These are phyloP conservation scores for Lycaon pictus DNA, from an alignment of 2,113 vertebrate species.

Conservation along the genomic window DNA sequence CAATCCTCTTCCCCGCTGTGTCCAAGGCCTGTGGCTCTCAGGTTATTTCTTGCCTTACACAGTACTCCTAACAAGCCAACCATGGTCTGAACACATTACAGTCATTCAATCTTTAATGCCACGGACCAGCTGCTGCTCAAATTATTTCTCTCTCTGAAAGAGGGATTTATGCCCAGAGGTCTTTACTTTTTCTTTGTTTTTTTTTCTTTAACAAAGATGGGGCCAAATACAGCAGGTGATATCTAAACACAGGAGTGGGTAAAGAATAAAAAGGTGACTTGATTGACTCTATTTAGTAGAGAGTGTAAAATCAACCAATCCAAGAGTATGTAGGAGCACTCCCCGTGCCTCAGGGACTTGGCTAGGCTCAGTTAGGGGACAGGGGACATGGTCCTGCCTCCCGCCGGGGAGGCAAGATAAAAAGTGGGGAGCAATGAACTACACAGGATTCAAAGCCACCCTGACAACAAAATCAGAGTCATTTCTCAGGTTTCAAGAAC, in stretches of 20 bases:
- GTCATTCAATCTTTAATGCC: conserved; percentile 20
- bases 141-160: conserved; percentile 52
- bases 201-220: not conserved
- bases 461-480: not conserved
- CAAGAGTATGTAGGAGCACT: not conserved
- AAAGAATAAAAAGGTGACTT: not conserved
- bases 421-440: not conserved
- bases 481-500: not conserved
- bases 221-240: not conserved
- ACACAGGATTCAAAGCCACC: not conserved
- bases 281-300: not conserved
- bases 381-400: not conserved
- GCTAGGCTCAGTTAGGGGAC: not conserved
- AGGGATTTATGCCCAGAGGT: not conserved
- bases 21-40: not conserved
- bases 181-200: not conserved
- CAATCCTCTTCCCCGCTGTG: not conserved
- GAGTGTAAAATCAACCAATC: not conserved
- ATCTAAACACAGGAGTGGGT: not conserved
- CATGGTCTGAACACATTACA: not conserved
- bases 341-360: accelerated
- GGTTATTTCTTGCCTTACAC: not conserved
- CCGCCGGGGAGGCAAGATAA: not conserved
- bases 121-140: not conserved
- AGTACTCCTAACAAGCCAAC: not conserved